Evolutionary conservation across 1,140 invertebrate species (phyloP).

Genomic region (Psilanteris sp.): DNA sequence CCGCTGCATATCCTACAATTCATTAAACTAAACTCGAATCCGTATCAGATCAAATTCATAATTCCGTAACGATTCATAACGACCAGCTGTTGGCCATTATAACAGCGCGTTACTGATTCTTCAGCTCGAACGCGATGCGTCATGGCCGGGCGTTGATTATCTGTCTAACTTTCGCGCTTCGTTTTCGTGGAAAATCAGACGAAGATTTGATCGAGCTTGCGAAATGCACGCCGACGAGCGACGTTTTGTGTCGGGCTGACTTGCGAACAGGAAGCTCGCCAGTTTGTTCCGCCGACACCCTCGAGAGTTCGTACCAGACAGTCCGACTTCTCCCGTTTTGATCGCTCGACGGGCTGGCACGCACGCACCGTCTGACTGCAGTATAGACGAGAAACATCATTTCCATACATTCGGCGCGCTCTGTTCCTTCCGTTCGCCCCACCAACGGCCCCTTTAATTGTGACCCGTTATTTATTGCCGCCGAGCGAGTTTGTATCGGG

Average conservation of each 20-base stretch:
- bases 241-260: slow-evolving; percentile 32
- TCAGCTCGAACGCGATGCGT: slow-evolving; percentile 6
- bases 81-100: slow-evolving; percentile 11
- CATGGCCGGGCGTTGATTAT: slow-evolving; percentile 26
- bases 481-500: slow-evolving; percentile 65
- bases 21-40: background rate
- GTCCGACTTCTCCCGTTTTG: slow-evolving; percentile 53
- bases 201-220: slow-evolving; percentile 52
- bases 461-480: slow-evolving; percentile 67
- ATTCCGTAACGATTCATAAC: slow-evolving; percentile 13
- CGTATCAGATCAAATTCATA: slow-evolving; percentile 23
- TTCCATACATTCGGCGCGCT: slow-evolving; percentile 18
- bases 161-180: slow-evolving; percentile 48
- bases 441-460: slow-evolving; percentile 57
- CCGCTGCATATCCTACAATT: background rate
- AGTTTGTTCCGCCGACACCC: slow-evolving; percentile 34
- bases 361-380: slow-evolving; percentile 51
- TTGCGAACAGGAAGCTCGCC: slow-evolving; percentile 30
- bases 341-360: slow-evolving; percentile 45
- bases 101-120: slow-evolving; percentile 17
- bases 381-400: slow-evolving; percentile 37
- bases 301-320: slow-evolving; percentile 66
- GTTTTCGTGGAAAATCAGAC: slow-evolving; percentile 23
- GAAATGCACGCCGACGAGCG: slow-evolving; percentile 33
- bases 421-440: background rate